Percentiles rank a stretch among this genome's conserved stretches.
These are phyloP conservation scores for Ichneumoninae sp. DNA, from an alignment of 2,888 invertebrate genomes.

Conservation along the genomic window DNA sequence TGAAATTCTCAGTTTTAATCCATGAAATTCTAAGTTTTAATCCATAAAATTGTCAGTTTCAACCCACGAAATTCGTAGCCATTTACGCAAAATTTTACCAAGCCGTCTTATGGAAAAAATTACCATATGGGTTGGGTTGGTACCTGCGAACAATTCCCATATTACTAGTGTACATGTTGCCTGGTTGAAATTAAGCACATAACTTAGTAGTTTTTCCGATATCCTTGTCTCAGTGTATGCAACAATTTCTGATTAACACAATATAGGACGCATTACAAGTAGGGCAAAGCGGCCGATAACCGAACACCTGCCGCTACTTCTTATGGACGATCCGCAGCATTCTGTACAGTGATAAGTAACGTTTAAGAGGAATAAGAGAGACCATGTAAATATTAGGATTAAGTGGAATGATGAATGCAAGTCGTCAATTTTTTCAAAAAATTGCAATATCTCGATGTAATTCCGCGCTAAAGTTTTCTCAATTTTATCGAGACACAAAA, in stretches of 20 bases:
- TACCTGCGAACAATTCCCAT: no score
- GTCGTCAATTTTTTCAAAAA: conserved; percentile 5
- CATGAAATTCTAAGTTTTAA: no score
- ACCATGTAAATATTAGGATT: conserved; percentile 71
- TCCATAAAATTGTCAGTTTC: no score
- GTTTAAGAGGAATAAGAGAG: conserved; percentile 41
- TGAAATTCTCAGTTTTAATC: no score
- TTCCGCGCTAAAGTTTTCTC: conserved; percentile 17
- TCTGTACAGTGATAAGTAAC: conserved; percentile 77
- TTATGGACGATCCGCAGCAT: conserved; percentile 66
- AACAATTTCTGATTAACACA: conserved; percentile 40
- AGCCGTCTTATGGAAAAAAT: no score
- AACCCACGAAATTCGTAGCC: no score
- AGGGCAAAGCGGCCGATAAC: not conserved
- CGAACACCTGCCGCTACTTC: not conserved
- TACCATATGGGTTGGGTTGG: no score
- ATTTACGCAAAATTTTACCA: no score
- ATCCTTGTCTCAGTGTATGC: no score
- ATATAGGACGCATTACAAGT: conserved; percentile 36
- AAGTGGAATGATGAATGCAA: conserved; percentile 5
- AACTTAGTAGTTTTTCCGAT: no score
- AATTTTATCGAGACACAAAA: conserved; percentile 2
- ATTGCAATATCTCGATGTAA: conserved; percentile 50
- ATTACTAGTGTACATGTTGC: no score
- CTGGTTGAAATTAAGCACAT: no score